Evolutionary conservation across 2,888 invertebrate genomes (phyloP), one percentile per base, ranked within the genome.

Genomic region (Ichneumoninae sp.): DNA sequence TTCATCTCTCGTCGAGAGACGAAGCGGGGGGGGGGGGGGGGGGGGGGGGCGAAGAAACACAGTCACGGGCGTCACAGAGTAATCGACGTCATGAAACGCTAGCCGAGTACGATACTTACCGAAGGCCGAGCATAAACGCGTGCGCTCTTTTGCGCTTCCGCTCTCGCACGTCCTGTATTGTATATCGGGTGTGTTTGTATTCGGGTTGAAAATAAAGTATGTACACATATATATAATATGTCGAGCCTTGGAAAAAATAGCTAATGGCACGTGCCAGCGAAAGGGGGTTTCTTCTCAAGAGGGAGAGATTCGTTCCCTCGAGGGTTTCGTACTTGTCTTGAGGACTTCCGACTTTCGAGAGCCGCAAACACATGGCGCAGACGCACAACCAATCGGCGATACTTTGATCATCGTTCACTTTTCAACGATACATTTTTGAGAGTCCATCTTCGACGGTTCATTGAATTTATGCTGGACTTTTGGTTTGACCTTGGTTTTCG

Each of bases 11-110:
- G 69, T 13, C 44, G 19, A 57, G 19, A n/a, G 62, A 13, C 33
- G 40, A 3, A 2, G 8, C 6, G 7, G 33, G 33, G 10, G 40
- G 40, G 0, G 10, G 10, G 40, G 2, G 2, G 10, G 40, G 2
- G 8, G 40, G 2, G 10, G 40, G 2, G 69, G 30, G 10, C 40
- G 76, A 81, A 76, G 62, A 52, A 62, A 33, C 54, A 50, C 74
- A 69, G 60, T 62, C 60, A 75, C 36, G 50, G 33, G 10, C 70
- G 50, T 30, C 13, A 44, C 19, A 50, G 50, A 69, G 62, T 79
- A 70, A 70, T 80, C 66, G 65, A 54, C 72, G 66, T 80, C 72
- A 57, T 40, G 72, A 68, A 68, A 69, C 44, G 50, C 60, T 57
- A 52, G n/a, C 26, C 47, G 62, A 47, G 52, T 75, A 62, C 57